A percentile compares a stretch with the other conserved stretches of the same genome.
Conservation (phyloP, 1,140 invertebrate species). For the Sipha flava region DNA sequence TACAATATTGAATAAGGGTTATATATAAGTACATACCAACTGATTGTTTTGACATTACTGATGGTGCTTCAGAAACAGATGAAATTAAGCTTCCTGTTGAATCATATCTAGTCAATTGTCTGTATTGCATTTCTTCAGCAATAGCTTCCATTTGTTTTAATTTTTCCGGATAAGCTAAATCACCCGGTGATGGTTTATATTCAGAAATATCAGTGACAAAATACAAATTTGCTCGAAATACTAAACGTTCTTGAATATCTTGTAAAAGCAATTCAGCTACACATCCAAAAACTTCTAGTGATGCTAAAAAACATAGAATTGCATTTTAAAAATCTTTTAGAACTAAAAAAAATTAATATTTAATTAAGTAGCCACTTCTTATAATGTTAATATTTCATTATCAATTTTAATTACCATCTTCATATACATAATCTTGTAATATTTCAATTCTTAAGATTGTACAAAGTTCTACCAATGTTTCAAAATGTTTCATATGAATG, state of each 20-base stretch:
- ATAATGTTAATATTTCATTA: constrained; percentile 44
- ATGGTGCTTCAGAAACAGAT: constrained; percentile 15
- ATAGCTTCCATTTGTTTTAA: constrained; percentile 86
- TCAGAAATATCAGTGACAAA: constrained; percentile 82
- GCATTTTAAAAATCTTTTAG: constrained; percentile 32
- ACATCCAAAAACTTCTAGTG: constrained; percentile 71
- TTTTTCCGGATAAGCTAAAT: constrained; percentile 95
- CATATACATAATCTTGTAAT: constrained; percentile 85
- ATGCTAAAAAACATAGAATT: constrained; percentile 48
- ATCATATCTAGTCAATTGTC: constrained; percentile 14
- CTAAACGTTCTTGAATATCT: constrained; percentile 92
- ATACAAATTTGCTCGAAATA: constrained; percentile 92
- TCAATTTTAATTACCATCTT: constrained; percentile 62
- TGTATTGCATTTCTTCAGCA: constrained; percentile 20
- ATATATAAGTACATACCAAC: neutral
- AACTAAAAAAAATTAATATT: neutral
- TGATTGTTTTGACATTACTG: constrained; percentile 5
- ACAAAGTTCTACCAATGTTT: constrained; percentile 93
- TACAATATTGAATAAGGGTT: too few species aligned
- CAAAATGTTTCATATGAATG: constrained; percentile 94
- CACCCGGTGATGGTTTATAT: constrained; percentile 83
- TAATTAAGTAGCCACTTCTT: neutral
- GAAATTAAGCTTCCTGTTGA: constrained; percentile 23
- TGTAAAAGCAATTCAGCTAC: constrained; percentile 80
- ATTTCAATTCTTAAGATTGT: constrained; percentile 88